Evolutionary conservation across 2,888 invertebrate species (phyloP).

Genomic region (Poecilobothrus nobilitatus): DNA sequence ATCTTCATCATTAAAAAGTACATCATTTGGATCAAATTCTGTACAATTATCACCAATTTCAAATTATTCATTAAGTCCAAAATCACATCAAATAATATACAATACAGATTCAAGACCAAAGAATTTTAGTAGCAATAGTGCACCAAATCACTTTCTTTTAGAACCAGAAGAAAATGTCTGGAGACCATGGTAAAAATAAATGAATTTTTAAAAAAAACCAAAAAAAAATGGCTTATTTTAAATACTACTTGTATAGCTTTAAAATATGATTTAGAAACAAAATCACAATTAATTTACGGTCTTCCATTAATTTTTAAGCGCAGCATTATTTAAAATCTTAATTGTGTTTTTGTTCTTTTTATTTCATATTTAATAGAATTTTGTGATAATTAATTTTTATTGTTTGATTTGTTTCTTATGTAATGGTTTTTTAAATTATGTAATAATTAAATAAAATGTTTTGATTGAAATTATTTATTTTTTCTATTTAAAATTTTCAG

Average conservation of each 20-base stretch:
- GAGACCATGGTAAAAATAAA: conserved; percentile 36
- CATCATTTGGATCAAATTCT: conserved; percentile 30
- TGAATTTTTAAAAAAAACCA: not conserved
- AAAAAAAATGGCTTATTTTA: too few relatives aligned
- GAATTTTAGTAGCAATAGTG: conserved; percentile 14
- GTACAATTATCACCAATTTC: conserved; percentile 41
- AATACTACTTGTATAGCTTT: not conserved
- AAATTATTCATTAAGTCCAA: conserved; percentile 37
- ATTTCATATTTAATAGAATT: too few relatives aligned
- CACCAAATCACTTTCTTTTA: conserved; percentile 14
- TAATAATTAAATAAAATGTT: too few relatives aligned
- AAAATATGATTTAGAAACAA: not conserved
- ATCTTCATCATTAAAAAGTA: not conserved
- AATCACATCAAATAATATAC: conserved; percentile 17
- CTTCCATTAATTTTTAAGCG: not conserved
- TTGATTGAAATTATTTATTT: too few relatives aligned
- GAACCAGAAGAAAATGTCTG: conserved; percentile 33
- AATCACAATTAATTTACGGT: not conserved
- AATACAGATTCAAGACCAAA: conserved; percentile 17
- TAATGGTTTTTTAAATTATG: too few relatives aligned
- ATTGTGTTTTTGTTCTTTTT: too few relatives aligned
- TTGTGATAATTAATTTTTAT: too few relatives aligned
- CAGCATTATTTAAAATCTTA: too few relatives aligned
- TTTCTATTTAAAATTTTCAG: too few relatives aligned
- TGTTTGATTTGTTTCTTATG: too few relatives aligned